phyloP scores from a whole-genome alignment of 2,888 invertebrate genomes.

The Acronicta psi region DNA sequence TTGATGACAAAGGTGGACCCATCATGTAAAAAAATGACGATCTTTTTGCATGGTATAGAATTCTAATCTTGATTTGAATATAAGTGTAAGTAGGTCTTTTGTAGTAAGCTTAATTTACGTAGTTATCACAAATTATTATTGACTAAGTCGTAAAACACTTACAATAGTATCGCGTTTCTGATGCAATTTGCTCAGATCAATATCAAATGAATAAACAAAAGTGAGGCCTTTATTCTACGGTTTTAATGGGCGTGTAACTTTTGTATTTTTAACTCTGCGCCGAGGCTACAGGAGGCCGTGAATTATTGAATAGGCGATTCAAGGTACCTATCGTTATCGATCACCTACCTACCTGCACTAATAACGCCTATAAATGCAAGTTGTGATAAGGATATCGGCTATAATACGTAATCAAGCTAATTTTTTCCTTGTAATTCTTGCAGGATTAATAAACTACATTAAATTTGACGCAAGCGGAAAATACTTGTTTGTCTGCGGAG shows the following conservation, averaged over 20 bases:
- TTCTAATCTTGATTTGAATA: too few relatives aligned
- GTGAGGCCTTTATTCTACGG: slow-evolving; percentile 14
- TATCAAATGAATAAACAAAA: slow-evolving; percentile 18
- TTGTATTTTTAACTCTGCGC: slow-evolving; percentile 50
- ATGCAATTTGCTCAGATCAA: slow-evolving; percentile 5
- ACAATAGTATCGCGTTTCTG: slow-evolving; percentile 5
- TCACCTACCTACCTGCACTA: slow-evolving; percentile 46
- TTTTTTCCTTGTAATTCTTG: slow-evolving; percentile 60
- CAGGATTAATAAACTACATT: slow-evolving; percentile 91
- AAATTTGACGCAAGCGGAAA: slow-evolving; percentile 93
- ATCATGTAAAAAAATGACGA: slow-evolving; percentile 28
- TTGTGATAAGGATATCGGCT: slow-evolving; percentile 40
- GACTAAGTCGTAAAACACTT: slow-evolving; percentile 11
- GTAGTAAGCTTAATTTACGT: slow-evolving; percentile 14
- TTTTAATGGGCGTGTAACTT: slow-evolving; percentile 35
- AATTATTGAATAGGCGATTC: slow-evolving; percentile 56
- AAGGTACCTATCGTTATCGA: slow-evolving; percentile 59
- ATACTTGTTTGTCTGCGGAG: slow-evolving; percentile 92
- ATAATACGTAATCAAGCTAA: slow-evolving; percentile 17
- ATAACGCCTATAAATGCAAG: slow-evolving; percentile 41
- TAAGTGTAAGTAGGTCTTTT: too few relatives aligned
- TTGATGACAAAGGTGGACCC: slow-evolving; percentile 34
- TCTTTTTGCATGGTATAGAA: slow-evolving; percentile 5
- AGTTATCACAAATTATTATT: slow-evolving; percentile 3
- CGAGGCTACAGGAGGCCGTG: slow-evolving; percentile 55